Percentiles rank a stretch among this genome's conserved stretches.
phyloP scores from a whole-genome alignment of 2,797 vertebrate genomes.

The Poecilia velifera region DNA sequence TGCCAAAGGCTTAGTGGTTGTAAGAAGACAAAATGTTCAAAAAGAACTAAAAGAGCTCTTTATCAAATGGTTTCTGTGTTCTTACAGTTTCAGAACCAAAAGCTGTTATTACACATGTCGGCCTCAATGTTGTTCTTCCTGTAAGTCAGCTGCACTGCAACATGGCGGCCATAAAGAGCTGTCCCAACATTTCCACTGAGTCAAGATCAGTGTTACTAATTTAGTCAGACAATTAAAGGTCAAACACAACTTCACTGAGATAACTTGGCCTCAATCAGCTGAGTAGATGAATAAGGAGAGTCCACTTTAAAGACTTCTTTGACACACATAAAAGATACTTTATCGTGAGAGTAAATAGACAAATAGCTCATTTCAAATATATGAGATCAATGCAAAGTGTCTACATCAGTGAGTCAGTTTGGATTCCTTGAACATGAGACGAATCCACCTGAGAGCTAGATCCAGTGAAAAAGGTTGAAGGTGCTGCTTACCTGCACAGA shows the following conservation, averaged over 20 bases:
- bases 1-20: too few relatives aligned
- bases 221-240: conserved; percentile 4
- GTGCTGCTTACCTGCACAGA: conserved; percentile 92
- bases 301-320: too few relatives aligned
- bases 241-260: not conserved
- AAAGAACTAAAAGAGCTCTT: not conserved
- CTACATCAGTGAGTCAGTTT: not conserved
- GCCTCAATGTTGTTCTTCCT: not conserved
- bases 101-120: not conserved
- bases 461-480: conserved; percentile 64
- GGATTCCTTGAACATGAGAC: not conserved
- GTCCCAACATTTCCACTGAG: not conserved
- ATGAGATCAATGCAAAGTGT: not conserved
- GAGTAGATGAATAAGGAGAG: not conserved
- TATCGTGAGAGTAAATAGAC: not conserved
- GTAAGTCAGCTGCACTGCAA: not conserved
- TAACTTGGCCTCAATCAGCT: not conserved
- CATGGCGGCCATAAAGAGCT: not conserved
- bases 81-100: not conserved
- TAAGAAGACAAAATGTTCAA: not conserved
- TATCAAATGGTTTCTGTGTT: not conserved
- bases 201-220: not conserved
- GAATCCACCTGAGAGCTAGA: not conserved
- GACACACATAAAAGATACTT: not conserved
- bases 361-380: not conserved